Base-by-base conservation (phyloP, 1,140 invertebrate genomes). In the Cydia splendana region DNA sequence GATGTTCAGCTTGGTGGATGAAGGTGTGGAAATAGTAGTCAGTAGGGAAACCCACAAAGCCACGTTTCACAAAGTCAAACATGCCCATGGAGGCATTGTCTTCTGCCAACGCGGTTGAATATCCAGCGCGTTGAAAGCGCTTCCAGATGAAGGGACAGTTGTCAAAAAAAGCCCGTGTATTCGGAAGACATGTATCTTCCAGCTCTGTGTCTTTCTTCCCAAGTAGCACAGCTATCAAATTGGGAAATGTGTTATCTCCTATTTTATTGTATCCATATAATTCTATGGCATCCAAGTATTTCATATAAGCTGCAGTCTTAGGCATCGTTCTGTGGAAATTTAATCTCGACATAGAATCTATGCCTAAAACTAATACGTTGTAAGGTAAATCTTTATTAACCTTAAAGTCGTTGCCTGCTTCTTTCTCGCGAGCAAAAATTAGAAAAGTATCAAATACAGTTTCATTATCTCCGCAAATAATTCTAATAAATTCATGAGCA, bases 331-430 rank as follows among this genome's bases (percentile, higher is more conserved):
- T 94, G 38, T 96, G 94, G 77, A 98, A 96, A 90, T 98, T 98
- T 34, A 98, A 92, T 38, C 97, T 94, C 0, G 98, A 98, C 0
- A 98, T 94, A 0, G 96, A 96, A 88, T 98, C 97, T n/a, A 98
- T 94, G 0, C 98, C 98, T 6, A 98, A 85, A 20, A 98, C 93
- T 53, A 98, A 91, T 3, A 99, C 93, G 81, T 95, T 96, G 2
- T 94, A 87, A 62, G 82, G 79, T 77, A 85, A 76, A 75, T 82
- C 79, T 48, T 77, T 71, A 7, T 65, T 77, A 57, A 71, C 67
- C 5, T 62, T 77, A 69, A 24, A 9, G 3, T 62, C 18, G 18
- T 42, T 13, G 65, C 73, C 51, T 77, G 57, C 7, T 74, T 83
- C 38, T 79, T 88, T 88, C 2, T 94, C 91, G 1, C 94, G 93